Evolutionary conservation across 2,113 vertebrate species (phyloP), one percentile per base, ranked within the genome.

Genomic region (Triplophysa rosa): DNA sequence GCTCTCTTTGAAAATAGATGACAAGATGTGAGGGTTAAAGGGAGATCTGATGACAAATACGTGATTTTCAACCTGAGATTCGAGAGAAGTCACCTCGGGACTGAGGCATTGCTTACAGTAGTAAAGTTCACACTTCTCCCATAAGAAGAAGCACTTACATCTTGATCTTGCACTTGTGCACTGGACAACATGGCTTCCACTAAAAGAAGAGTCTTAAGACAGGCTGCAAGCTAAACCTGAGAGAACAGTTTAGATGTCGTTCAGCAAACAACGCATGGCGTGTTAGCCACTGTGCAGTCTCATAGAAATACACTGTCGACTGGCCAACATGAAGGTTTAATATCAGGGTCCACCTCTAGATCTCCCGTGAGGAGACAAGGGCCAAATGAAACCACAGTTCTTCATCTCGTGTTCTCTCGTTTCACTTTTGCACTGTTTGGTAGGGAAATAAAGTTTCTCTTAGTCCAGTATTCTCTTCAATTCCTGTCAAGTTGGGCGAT

Each of bases 21-120:
- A 86, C 67, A 61, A 80, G 77, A 67, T 61, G 54, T 6, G 26
- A 84, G 83, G 72, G 45, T 90, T 88, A 87, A 93, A 90, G 86
- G 89, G 89, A 88, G 83, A 89, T 86, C 56, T 67, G 80, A 79
- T 62, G 26, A 54, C 29, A 65, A 70, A 42, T 40, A 45, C 40
- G 67, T 59, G 68, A 89, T 91, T 90, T 88, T 75, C 80, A 90
- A 92, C 93, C 92, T 93, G 93, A 94, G 93, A 89, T 92, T 88
- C 83, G 84, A 84, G 87, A 89, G 82, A 85, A 14, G 42, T 67
- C 33, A 52, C 77, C 77, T 78, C 77, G 40, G 2, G 19, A 80
- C 80, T 71, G 84, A 84, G 83, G 78, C 82, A 75, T 49, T 63
- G 67, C 83, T 84, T 82, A 84, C 79, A 77, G 69, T 79, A 80